phyloP scores from a whole-genome alignment of 2,113 vertebrate species.

The Myrmecobius fasciatus region DNA sequence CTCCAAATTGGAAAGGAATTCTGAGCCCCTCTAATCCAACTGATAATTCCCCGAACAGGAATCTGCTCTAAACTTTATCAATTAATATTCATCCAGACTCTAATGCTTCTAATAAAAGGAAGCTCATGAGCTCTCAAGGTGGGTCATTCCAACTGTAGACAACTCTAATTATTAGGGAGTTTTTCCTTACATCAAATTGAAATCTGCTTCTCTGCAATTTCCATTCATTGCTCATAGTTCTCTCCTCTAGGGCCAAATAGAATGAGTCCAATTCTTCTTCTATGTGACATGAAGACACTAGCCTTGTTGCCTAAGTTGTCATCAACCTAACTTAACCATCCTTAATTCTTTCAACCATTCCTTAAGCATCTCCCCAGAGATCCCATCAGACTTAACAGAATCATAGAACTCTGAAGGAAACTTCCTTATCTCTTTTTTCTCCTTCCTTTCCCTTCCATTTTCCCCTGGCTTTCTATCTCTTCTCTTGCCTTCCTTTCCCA shows the following conservation, averaged over 20 bases:
- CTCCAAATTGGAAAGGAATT: not conserved
- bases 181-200: not conserved
- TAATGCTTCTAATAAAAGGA: not conserved
- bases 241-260: not conserved
- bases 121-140: not conserved
- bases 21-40: not conserved
- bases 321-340: not conserved
- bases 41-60: not conserved
- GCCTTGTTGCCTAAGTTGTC: not conserved
- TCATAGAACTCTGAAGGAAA: not conserved
- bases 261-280: not conserved
- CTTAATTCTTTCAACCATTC: not conserved
- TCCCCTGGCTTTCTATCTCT: no score
- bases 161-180: not conserved
- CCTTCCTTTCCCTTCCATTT: not conserved
- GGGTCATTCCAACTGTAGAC: not conserved
- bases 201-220: not conserved
- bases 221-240: not conserved
- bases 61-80: not conserved
- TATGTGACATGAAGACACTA: not conserved
- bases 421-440: not conserved
- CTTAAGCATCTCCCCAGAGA: not conserved
- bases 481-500: not conserved
- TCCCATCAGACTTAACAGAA: not conserved
- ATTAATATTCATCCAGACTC: not conserved